Evolutionary conservation across 2,113 vertebrate species (phyloP).

Genomic region (Notechis scutatus): DNA sequence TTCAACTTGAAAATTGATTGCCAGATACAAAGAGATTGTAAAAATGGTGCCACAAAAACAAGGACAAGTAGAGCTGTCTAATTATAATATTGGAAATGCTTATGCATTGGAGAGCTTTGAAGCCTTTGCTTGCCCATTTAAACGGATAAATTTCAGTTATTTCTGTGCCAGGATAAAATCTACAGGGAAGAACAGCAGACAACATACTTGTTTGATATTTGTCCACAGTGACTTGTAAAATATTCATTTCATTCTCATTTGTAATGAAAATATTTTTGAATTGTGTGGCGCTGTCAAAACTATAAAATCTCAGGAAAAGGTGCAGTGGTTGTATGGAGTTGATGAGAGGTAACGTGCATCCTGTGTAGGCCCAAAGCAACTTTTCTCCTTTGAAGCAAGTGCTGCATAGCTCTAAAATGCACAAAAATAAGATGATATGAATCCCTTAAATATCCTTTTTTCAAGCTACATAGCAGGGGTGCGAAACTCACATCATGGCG

Average conservation of each 20-base stretch:
- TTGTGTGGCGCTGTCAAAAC: background rate
- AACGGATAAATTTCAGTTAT: background rate
- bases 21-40: background rate
- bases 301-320: background rate
- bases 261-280: background rate
- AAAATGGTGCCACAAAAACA: background rate
- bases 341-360: background rate
- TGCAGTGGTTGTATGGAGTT: background rate
- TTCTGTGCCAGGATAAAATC: background rate
- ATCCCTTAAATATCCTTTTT: background rate
- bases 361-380: background rate
- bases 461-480: background rate
- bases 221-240: background rate
- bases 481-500: too few species aligned
- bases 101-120: background rate
- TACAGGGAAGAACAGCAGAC: background rate
- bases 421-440: background rate
- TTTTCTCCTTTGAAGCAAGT: background rate
- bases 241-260: background rate
- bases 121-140: background rate
- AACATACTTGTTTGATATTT: background rate
- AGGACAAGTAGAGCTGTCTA: background rate
- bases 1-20: background rate
- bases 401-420: background rate
- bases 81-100: background rate